Evolutionary conservation across 2,888 invertebrate species (phyloP), one percentile per base, ranked within the genome.

Genomic region (Podabrus alpinus): DNA sequence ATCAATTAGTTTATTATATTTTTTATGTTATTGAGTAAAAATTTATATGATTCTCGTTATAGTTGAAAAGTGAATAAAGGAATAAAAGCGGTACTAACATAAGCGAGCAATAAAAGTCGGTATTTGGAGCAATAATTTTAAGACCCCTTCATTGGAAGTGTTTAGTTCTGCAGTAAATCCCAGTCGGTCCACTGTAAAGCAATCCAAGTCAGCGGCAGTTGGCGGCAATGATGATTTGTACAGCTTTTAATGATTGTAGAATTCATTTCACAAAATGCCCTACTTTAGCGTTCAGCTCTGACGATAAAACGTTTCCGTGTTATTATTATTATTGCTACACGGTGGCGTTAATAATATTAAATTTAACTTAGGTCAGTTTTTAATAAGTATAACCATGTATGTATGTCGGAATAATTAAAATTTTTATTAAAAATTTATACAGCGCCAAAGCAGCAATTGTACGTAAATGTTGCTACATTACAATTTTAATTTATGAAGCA

Each of bases 141-240:
- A 81, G 79, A 71, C 79, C 80, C 80, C 78, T 77, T 78, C 79
- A 82, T 80, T 80, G 80, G 81, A 82, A 84, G 84, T 84, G 84
- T 85, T 85, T 84, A 84, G 84, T 83, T 84, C 80, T 79, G 79
- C 81, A 83, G 84, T 85, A 85, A 84, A 85, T 85, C 81, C 82
- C 78, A 76, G 79, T 78, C 80, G 85, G 85, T 86, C 84, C 84
- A 86, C 85, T 82, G 83, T 83, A 83, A 83, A 82, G 85, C 85
- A 84, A 85, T 86, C 84, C 83, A 82, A 86, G 86, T 86, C 86
- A 85, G 84, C 83, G 81, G 79, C 86, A 86, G 85, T 85, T 85
- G 86, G 85, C 81, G 82, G 82, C 83, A 82, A 85, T 84, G 82
- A 84, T 85, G 85, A 86, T 86, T 86, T 86, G 86, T 85, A 82